A percentile compares a stretch with the other conserved stretches of the same genome.
Conservation (phyloP, 2,113 vertebrate genomes). For the Trogon melanurus region DNA sequence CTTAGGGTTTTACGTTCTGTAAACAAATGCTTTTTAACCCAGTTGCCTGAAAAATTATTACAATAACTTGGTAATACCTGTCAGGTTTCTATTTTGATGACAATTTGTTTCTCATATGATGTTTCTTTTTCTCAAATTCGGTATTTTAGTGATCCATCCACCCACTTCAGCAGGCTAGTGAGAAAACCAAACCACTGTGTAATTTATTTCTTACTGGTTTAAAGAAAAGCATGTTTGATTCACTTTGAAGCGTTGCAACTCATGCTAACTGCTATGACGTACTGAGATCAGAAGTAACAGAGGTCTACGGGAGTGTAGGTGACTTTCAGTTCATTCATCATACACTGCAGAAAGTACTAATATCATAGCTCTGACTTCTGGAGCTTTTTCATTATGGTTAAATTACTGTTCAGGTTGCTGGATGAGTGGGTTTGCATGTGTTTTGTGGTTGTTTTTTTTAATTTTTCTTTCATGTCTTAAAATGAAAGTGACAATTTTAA, state of each 20-base stretch:
- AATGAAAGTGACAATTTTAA: neutral
- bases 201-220: slow-evolving; percentile 39
- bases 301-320: neutral
- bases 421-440: neutral
- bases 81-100: slow-evolving; percentile 45
- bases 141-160: slow-evolving; percentile 50
- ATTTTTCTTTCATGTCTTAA: neutral
- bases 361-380: neutral
- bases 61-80: slow-evolving; percentile 18
- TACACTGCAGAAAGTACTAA: neutral
- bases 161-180: slow-evolving; percentile 17
- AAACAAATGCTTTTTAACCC: slow-evolving; percentile 26
- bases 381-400: neutral
- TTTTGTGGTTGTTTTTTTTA: neutral
- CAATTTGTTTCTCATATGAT: slow-evolving; percentile 39
- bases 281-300: neutral
- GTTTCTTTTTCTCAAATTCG: slow-evolving; percentile 44
- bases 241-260: slow-evolving; percentile 2
- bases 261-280: neutral
- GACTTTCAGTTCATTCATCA: slow-evolving; percentile 6
- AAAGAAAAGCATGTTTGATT: slow-evolving; percentile 41
- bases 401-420: neutral
- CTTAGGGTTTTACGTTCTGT: neutral
- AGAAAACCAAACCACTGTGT: neutral
- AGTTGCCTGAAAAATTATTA: slow-evolving; percentile 33